phyloP scores from a whole-genome alignment of 2,888 invertebrate genomes.

The Girardia tigrina region DNA sequence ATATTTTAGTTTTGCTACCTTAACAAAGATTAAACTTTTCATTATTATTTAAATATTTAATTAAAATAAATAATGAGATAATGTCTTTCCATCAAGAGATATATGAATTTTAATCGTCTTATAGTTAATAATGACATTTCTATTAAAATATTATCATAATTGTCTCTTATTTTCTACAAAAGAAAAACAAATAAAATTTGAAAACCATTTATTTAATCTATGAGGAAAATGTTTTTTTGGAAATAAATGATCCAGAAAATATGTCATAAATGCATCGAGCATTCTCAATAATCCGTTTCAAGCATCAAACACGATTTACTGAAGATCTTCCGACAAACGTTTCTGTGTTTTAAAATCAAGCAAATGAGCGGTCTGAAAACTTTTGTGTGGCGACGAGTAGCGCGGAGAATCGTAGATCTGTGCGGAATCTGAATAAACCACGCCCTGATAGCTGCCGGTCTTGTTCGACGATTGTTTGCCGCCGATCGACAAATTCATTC shows the following conservation, averaged over 20 bases:
- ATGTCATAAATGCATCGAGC: background rate
- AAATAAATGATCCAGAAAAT: background rate
- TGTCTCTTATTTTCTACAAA: too few relatives aligned
- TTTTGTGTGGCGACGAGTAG: background rate
- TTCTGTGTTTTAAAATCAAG: conserved; percentile 13
- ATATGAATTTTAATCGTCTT: too few relatives aligned
- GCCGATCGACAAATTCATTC: background rate
- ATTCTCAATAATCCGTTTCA: background rate
- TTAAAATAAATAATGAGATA: too few relatives aligned
- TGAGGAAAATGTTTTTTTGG: background rate
- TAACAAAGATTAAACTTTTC: too few relatives aligned
- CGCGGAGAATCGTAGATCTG: conserved; percentile 16
- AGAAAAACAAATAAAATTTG: conserved; percentile 2
- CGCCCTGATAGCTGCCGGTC: background rate
- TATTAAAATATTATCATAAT: too few relatives aligned
- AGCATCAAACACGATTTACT: background rate
- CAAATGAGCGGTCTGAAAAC: background rate
- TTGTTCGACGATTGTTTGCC: background rate
- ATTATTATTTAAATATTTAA: too few relatives aligned
- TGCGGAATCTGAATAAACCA: background rate
- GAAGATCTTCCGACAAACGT: background rate
- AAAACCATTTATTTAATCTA: conserved; percentile 16
- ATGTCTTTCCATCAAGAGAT: too few relatives aligned
- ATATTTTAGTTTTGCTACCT: too few relatives aligned
- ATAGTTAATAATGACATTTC: too few relatives aligned